Conservation (phyloP, 2,113 vertebrate genomes). For the Alethe diademata region DNA sequence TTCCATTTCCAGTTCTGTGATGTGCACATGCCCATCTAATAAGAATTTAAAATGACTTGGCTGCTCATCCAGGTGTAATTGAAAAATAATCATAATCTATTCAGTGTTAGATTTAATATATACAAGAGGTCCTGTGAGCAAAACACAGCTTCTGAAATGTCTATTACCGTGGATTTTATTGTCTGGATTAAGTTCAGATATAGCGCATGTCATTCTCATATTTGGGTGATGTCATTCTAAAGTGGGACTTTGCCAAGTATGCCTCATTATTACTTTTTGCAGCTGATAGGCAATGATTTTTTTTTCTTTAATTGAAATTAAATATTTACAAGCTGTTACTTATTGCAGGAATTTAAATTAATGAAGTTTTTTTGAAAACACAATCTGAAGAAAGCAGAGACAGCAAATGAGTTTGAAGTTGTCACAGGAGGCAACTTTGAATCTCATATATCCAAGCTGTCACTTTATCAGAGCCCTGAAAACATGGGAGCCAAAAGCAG, state of each 20-base stretch:
- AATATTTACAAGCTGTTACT: constrained; percentile 39
- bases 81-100: constrained; percentile 31
- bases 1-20: neutral
- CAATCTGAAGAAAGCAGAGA: neutral
- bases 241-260: neutral
- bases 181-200: neutral
- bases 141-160: neutral
- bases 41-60: neutral
- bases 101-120: neutral
- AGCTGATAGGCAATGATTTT: neutral
- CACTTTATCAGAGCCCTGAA: neutral
- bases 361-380: neutral
- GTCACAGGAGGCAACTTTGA: neutral
- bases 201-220: neutral
- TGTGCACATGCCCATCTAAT: neutral
- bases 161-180: neutral
- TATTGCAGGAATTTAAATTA: constrained; percentile 6
- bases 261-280: neutral
- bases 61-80: neutral
- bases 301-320: constrained; percentile 7
- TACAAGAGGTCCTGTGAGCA: neutral
- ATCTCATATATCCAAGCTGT: neutral
- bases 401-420: neutral
- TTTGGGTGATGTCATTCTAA: neutral
- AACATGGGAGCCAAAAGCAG: neutral